Percentiles rank a stretch among this genome's conserved stretches.
Conservation (phyloP, 2,113 vertebrate species). For the Gobiocypris rarus region DNA sequence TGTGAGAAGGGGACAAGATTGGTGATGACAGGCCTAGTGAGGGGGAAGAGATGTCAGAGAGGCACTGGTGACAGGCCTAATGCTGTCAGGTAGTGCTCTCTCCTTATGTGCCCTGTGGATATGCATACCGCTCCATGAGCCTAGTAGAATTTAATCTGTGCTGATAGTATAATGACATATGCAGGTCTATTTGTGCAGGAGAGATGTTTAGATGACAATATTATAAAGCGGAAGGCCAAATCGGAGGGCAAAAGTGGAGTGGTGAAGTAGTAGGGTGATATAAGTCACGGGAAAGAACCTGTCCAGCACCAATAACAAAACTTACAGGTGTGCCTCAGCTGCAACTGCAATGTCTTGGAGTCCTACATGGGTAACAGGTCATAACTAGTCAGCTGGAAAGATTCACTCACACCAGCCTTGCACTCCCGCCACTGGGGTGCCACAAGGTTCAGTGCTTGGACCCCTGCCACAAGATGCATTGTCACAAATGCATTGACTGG, state of each 20-base stretch:
- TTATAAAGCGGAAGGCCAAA: slow-evolving; percentile 35
- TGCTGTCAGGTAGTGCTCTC: slow-evolving; percentile 49
- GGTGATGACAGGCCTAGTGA: slow-evolving; percentile 55
- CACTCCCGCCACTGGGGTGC: neutral
- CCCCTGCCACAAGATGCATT: neutral
- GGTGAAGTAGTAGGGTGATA: slow-evolving; percentile 44
- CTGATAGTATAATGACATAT: slow-evolving; percentile 42
- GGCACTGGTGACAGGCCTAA: slow-evolving; percentile 45
- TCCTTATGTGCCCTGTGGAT: slow-evolving; percentile 42
- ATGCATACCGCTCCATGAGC: slow-evolving; percentile 32
- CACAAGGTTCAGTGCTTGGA: slow-evolving; percentile 7
- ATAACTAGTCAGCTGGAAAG: neutral
- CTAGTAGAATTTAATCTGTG: slow-evolving; percentile 51
- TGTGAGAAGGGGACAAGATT: slow-evolving; percentile 45
- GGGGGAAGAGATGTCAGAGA: slow-evolving; percentile 50
- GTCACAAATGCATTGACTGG: neutral
- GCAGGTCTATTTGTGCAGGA: slow-evolving; percentile 45
- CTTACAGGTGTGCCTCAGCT: neutral
- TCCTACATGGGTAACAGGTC: neutral
- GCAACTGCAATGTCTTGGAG: neutral
- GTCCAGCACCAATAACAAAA: slow-evolving; percentile 5
- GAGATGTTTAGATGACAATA: slow-evolving; percentile 43
- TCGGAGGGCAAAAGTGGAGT: slow-evolving; percentile 38
- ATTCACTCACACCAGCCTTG: neutral
- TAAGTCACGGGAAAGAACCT: slow-evolving; percentile 36